Conservation (phyloP, 2,888 invertebrate species). For the Lasioglossum calceatum region DNA sequence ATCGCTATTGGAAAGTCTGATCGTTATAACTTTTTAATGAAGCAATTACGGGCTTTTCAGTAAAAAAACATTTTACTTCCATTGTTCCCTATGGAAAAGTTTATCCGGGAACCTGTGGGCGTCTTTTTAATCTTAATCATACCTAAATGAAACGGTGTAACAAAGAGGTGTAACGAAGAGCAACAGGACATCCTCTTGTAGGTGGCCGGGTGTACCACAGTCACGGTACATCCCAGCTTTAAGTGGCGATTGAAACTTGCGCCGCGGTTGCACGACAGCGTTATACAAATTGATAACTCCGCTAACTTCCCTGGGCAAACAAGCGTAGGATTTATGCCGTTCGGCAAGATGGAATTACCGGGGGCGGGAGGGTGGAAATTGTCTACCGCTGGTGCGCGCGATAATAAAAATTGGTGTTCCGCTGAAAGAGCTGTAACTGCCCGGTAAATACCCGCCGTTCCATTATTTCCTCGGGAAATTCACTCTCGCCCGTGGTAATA, state of each 20-base stretch:
- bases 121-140: neutral
- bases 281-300: conserved; percentile 48
- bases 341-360: conserved; percentile 30
- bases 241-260: conserved; percentile 53
- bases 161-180: neutral
- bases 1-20: neutral
- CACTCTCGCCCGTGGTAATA: neutral
- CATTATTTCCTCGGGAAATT: conserved; percentile 3
- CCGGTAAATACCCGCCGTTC: conserved; percentile 19
- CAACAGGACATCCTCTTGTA: neutral
- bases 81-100: neutral
- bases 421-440: conserved; percentile 17
- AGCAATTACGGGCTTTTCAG: neutral
- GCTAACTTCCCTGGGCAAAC: conserved; percentile 36
- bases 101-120: neutral
- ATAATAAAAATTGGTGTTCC: conserved; percentile 16
- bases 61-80: neutral
- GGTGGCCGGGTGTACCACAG: neutral
- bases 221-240: neutral
- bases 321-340: conserved; percentile 43
- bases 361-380: neutral
- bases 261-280: conserved; percentile 12
- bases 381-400: neutral
- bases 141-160: neutral
- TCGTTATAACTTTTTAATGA: neutral